Percentiles rank a stretch among this genome's conserved stretches.
Conservation (phyloP, 1,140 invertebrate species). For the Scaptomyza hsui region DNA sequence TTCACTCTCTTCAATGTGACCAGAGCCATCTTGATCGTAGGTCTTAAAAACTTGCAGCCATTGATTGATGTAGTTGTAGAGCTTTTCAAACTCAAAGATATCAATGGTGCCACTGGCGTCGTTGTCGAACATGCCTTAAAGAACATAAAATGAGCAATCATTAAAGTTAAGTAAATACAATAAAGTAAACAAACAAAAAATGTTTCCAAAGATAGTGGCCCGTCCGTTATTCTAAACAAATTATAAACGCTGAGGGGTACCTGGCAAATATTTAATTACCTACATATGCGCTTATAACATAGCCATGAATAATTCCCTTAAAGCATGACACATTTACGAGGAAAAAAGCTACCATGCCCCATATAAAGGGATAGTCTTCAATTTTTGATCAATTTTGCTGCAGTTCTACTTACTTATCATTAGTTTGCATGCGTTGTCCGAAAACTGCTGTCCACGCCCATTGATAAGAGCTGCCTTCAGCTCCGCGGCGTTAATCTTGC, state of each 20-base stretch:
- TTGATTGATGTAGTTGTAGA: constrained; percentile 95
- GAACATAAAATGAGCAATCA: constrained; percentile 18
- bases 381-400: too few relatives aligned
- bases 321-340: neutral
- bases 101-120: constrained; percentile 94
- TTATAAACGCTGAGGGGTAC: constrained; percentile 19
- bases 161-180: constrained; percentile 39
- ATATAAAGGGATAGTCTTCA: too few relatives aligned
- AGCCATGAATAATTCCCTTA: constrained; percentile 2
- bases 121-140: constrained; percentile 94
- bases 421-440: constrained; percentile 92
- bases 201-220: constrained; percentile 32
- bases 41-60: constrained; percentile 93
- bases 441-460: constrained; percentile 94
- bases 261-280: constrained; percentile 34
- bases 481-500: constrained; percentile 91
- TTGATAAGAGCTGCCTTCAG: constrained; percentile 93
- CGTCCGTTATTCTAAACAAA: constrained; percentile 35
- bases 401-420: constrained; percentile 90
- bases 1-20: constrained; percentile 92
- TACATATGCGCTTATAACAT: too few relatives aligned
- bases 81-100: constrained; percentile 92
- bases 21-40: constrained; percentile 93
- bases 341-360: too few relatives aligned
- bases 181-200: constrained; percentile 50